Evolutionary conservation across 2,888 invertebrate species (phyloP).

Genomic region (Xestia sexstrigata): DNA sequence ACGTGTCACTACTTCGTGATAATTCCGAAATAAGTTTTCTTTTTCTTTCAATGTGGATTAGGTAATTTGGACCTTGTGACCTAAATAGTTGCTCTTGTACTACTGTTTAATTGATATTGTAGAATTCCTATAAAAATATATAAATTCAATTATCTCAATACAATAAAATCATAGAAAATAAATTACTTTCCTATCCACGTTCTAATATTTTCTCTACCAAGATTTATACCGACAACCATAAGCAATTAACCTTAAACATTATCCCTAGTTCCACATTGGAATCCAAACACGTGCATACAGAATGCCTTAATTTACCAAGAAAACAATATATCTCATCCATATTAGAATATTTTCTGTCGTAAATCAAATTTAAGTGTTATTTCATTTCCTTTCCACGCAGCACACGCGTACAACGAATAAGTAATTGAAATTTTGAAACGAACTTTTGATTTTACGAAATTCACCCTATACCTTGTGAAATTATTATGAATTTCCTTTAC

Average conservation of each 20-base stretch:
- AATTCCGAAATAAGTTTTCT: background rate
- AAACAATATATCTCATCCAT: slow-evolving; percentile 87
- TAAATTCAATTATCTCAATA: background rate
- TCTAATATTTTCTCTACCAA: slow-evolving; percentile 4
- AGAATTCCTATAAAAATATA: background rate
- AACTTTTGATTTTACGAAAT: slow-evolving; percentile 89
- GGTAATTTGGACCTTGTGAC: background rate
- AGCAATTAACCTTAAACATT: slow-evolving; percentile 48
- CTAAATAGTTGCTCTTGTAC: background rate
- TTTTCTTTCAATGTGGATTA: background rate
- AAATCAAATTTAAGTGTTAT: slow-evolving; percentile 90
- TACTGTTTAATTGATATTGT: background rate
- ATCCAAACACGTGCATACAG: slow-evolving; percentile 79
- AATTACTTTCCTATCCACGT: background rate
- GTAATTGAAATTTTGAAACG: slow-evolving; percentile 90
- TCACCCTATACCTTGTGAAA: slow-evolving; percentile 84
- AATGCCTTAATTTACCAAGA: slow-evolving; percentile 84
- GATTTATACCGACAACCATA: slow-evolving; percentile 48
- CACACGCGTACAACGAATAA: slow-evolving; percentile 89
- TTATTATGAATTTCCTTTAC: slow-evolving; percentile 88
- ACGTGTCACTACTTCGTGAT: background rate
- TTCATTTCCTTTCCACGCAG: slow-evolving; percentile 89
- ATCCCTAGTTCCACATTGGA: slow-evolving; percentile 72
- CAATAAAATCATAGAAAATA: slow-evolving; percentile 22
- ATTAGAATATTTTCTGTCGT: slow-evolving; percentile 88